These are phyloP conservation scores for Latrodectus hesperus DNA, from an alignment of 2,888 invertebrate species.

Conservation along the genomic window DNA sequence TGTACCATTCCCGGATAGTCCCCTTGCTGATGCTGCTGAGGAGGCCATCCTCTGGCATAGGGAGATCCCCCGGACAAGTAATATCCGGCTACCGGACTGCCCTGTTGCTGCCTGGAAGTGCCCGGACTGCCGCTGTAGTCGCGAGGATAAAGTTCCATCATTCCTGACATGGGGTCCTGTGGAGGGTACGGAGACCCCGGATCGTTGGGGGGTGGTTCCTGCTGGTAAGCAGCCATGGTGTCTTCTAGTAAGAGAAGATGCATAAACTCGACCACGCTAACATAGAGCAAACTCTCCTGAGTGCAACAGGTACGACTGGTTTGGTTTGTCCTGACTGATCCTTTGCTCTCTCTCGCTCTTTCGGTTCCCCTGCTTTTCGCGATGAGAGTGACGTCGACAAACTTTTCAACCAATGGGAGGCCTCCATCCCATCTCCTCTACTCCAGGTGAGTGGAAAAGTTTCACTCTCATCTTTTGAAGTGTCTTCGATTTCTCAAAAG, in stretches of 20 bases:
- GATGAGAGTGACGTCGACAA: constrained; percentile 42
- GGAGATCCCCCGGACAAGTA: constrained; percentile 35
- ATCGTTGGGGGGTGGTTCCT: constrained; percentile 23
- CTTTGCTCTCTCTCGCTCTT: constrained; percentile 9
- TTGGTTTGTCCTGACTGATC: constrained; percentile 18
- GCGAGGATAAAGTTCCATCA: constrained; percentile 25
- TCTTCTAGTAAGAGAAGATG: constrained; percentile 37
- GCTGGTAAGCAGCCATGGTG: constrained; percentile 44
- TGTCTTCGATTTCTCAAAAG: constrained; percentile 16
- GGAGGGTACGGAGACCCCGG: constrained; percentile 37
- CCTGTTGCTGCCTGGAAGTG: constrained; percentile 18
- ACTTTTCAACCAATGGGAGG: constrained; percentile 50
- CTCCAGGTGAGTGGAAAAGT: constrained; percentile 33
- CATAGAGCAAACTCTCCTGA: neutral
- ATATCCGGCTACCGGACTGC: constrained; percentile 28
- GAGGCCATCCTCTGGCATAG: constrained; percentile 37
- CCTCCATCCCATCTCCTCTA: neutral
- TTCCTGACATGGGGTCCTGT: constrained; percentile 29
- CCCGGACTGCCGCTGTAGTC: constrained; percentile 47
- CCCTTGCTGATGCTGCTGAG: constrained; percentile 10
- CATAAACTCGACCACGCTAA: constrained; percentile 25
- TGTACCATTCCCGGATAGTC: constrained; percentile 17
- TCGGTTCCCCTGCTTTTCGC: constrained; percentile 35
- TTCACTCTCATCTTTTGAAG: constrained; percentile 28
- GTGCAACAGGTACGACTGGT: constrained; percentile 56